Base-by-base conservation (phyloP, 2,888 invertebrate genomes). In the Buathra laborator region DNA sequence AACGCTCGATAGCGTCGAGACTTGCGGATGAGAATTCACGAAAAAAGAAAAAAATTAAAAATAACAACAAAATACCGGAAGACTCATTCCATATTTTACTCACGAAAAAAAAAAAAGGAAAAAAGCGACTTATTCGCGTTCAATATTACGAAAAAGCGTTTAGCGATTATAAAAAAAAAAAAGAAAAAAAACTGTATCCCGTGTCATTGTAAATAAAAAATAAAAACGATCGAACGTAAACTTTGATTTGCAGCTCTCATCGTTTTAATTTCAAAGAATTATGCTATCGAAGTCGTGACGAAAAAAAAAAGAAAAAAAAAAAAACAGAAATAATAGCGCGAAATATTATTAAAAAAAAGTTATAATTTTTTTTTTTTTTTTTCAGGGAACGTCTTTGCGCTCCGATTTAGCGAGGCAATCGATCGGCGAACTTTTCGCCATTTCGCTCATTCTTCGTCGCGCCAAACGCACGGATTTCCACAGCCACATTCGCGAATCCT, bases 401-500 rank as follows among this genome's bases (percentile, higher is more conserved):
- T 84, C 77, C 12, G 19, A 68, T 37, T 78, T 84, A 4, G 70
- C 24, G 2, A 71, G 56, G n/a, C 85, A 80, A 46, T 79, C 43
- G 12, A 79, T 80, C 43, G 82, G 82, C 51, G 48, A 51, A 7
- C 46, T 81, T 19, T 72, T 82, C n/a, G 59, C 48, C 7, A 74
- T 72, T 62, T 89, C 86, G 51, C 67, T 85, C 80, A 89, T 90
- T 76, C 75, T 87, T 81, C 53, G 87, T 12, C 88, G 87, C 32
- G 90, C 88, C 6, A 90, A 82, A 68, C 91, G 90, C 32, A 91
- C 89, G 3, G 93, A 92, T 86, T 95, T 95, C 95, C 95, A 96
- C 76, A 96, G 93, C 94, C 96, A 96, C 94, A 95, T 96, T 89
- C 96, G 94, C 86, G 96, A 96, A 89, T 96, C 96, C 91, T 96